Conservation (phyloP, 2,113 vertebrate genomes). For the Sander lucioperca region DNA sequence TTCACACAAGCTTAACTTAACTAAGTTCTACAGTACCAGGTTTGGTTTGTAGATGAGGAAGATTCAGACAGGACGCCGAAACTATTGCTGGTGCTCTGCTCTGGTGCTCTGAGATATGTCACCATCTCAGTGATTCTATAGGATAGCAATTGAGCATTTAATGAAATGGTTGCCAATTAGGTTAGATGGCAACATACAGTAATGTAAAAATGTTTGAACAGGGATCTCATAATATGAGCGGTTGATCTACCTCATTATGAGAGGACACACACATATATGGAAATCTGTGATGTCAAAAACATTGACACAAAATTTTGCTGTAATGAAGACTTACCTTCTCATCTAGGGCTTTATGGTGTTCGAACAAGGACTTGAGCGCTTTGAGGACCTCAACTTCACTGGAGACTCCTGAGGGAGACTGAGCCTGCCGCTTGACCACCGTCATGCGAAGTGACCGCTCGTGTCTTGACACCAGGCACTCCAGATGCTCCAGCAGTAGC, state of each 20-base stretch:
- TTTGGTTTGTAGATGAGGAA: too few species aligned
- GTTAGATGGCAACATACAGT: neutral
- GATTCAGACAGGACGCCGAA: too few species aligned
- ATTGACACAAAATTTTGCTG: neutral
- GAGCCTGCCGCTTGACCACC: constrained; percentile 98
- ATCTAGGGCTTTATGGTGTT: constrained; percentile 99
- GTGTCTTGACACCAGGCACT: constrained; percentile 98
- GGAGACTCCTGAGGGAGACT: constrained; percentile 98
- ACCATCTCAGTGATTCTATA: neutral
- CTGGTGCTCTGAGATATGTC: neutral
- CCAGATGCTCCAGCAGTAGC: constrained; percentile 98
- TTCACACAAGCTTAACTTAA: too few species aligned
- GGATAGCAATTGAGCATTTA: neutral
- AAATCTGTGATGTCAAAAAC: neutral
- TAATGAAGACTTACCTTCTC: constrained; percentile 89
- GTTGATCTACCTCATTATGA: neutral
- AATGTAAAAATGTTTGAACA: neutral
- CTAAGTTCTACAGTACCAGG: too few species aligned
- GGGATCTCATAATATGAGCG: neutral
- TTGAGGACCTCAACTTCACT: constrained; percentile 99
- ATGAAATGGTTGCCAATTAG: neutral
- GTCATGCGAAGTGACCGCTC: constrained; percentile 98
- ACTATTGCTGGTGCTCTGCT: too few species aligned
- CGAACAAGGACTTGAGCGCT: constrained; percentile 98
- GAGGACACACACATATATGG: neutral